Evolutionary conservation across 2,888 invertebrate genomes (phyloP).

Genomic region (Drosophila pseudotalamancana): DNA sequence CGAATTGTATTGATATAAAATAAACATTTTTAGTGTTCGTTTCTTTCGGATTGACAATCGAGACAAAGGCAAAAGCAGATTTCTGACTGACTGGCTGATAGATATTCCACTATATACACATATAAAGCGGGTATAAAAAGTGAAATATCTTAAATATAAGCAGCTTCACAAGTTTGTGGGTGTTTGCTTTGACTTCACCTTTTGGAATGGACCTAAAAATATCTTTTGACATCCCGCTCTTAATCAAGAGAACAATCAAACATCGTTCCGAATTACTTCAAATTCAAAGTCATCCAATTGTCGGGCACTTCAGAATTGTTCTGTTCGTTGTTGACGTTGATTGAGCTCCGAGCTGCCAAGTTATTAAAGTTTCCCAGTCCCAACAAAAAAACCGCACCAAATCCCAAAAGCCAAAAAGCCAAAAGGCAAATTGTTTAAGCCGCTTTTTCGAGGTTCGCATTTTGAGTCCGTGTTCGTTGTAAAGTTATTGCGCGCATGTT

Average conservation of each 20-base stretch:
- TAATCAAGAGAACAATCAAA: constrained; percentile 61
- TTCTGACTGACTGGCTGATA: constrained; percentile 34
- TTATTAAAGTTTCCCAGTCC: constrained; percentile 22
- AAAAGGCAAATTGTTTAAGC: constrained; percentile 55
- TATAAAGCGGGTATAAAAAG: neutral
- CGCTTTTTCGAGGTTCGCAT: constrained; percentile 12
- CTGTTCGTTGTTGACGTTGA: constrained; percentile 54
- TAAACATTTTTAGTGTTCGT: constrained; percentile 50
- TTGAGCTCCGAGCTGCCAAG: constrained; percentile 53
- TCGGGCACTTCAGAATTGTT: constrained; percentile 49
- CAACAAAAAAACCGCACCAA: neutral
- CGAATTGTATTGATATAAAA: constrained; percentile 69
- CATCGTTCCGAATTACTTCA: constrained; percentile 42
- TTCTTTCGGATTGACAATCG: constrained; percentile 61
- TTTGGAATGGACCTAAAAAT: neutral
- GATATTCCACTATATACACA: constrained; percentile 11
- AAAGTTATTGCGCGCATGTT: constrained; percentile 65
- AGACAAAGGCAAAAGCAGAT: constrained; percentile 36
- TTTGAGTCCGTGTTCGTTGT: constrained; percentile 47
- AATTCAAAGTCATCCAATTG: constrained; percentile 72
- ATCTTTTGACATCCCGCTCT: constrained; percentile 68
- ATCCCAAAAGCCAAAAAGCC: constrained; percentile 28
- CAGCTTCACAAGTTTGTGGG: constrained; percentile 42
- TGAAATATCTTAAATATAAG: neutral
- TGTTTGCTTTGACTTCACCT: constrained; percentile 37